These are phyloP conservation scores for Leuciscus waleckii DNA, from an alignment of 2,797 vertebrate genomes.

Conservation along the genomic window DNA sequence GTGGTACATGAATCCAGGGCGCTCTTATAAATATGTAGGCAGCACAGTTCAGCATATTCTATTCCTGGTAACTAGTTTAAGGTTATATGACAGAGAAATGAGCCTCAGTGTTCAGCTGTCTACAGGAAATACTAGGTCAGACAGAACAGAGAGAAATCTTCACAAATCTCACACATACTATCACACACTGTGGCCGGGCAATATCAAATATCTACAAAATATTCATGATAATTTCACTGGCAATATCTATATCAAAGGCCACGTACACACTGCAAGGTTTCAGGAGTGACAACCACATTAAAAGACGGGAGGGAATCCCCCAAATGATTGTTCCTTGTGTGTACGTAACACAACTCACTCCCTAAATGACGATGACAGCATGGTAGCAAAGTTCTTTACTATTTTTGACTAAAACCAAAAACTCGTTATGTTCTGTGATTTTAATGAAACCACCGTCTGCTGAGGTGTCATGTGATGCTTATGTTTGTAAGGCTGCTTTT, in stretches of 20 bases:
- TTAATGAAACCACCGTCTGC: not conserved
- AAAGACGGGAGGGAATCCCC: not conserved
- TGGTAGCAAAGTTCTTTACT: not conserved
- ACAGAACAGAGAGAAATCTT: conserved; percentile 1
- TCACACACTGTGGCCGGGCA: not conserved
- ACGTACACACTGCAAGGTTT: not conserved
- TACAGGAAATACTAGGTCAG: conserved; percentile 36
- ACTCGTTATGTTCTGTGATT: not conserved
- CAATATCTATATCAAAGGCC: not conserved
- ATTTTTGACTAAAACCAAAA: not conserved
- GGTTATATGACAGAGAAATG: conserved; percentile 41
- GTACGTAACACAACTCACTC: not conserved
- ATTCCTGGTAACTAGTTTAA: conserved; percentile 52
- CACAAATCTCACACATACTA: not conserved
- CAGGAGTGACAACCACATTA: not conserved
- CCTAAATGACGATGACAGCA: not conserved
- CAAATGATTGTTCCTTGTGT: not conserved
- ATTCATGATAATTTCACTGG: not conserved
- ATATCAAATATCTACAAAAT: not conserved
- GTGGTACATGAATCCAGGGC: conserved; percentile 25
- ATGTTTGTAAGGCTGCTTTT: not conserved
- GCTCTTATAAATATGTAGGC: conserved; percentile 33
- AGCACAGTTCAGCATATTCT: conserved; percentile 46
- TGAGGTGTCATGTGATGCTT: not conserved
- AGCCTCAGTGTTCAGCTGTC: not conserved